Evolutionary conservation across 1,140 invertebrate species (phyloP).

Genomic region (Hypothenemus hampei): DNA sequence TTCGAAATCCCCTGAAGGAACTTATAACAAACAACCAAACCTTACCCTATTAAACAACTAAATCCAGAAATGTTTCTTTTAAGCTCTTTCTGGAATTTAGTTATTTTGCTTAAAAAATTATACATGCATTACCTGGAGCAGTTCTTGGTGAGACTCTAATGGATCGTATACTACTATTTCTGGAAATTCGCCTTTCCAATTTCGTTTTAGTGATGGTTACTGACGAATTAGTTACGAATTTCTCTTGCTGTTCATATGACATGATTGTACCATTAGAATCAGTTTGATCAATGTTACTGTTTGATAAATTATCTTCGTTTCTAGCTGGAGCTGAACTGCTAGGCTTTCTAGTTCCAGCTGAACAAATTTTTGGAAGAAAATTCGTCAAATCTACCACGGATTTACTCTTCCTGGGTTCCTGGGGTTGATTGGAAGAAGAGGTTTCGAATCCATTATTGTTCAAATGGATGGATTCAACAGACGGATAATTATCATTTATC

Average conservation of each 20-base stretch:
- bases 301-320: constrained; percentile 23
- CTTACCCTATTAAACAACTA: too few species aligned
- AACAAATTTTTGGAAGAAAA: constrained; percentile 30
- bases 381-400: constrained; percentile 29
- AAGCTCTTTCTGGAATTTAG: too few species aligned
- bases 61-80: too few species aligned
- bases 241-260: neutral
- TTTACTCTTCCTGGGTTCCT: constrained; percentile 25
- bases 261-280: neutral
- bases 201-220: constrained; percentile 11
- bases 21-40: too few species aligned
- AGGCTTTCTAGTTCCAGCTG: constrained; percentile 30
- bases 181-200: constrained; percentile 22
- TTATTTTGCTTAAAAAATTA: too few species aligned
- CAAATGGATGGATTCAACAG: constrained; percentile 13
- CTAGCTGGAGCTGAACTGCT: constrained; percentile 37
- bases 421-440: neutral
- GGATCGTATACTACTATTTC: constrained; percentile 20
- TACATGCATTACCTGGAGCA: constrained; percentile 1
- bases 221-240: neutral
- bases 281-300: constrained; percentile 1
- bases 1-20: too few species aligned
- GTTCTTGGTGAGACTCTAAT: constrained; percentile 25
- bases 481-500: constrained; percentile 16
- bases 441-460: constrained; percentile 6